phyloP scores from a whole-genome alignment of 2,797 vertebrate species.

The Prionace glauca region DNA sequence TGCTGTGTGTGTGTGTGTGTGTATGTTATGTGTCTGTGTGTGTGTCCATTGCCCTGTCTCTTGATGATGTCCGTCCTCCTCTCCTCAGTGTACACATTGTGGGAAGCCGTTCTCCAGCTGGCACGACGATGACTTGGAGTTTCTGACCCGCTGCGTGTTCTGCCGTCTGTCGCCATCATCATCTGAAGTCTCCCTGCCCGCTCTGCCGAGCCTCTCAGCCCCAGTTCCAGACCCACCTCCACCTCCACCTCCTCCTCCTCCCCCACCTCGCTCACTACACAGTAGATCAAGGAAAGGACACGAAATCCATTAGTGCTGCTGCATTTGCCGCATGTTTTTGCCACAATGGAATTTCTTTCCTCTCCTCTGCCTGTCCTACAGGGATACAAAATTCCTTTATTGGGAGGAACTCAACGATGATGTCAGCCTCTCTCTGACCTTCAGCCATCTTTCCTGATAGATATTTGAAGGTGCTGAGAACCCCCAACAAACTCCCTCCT shows the following conservation, averaged over 20 bases:
- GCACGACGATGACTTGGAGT: conserved; percentile 46
- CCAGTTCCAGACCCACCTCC: background rate
- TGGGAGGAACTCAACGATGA: background rate
- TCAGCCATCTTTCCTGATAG: background rate
- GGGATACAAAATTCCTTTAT: background rate
- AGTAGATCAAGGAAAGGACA: background rate
- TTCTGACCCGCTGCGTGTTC: conserved; percentile 55
- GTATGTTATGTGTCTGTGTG: background rate
- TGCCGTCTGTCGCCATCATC: conserved; percentile 51
- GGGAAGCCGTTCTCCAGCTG: conserved; percentile 55
- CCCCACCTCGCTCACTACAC: too few relatives aligned
- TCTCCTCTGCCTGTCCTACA: background rate
- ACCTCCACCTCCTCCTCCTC: too few relatives aligned
- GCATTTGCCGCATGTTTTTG: too few relatives aligned
- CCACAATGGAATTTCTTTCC: too few relatives aligned
- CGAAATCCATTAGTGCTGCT: too few relatives aligned
- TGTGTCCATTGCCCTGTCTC: background rate
- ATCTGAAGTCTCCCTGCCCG: background rate
- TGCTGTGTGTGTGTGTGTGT: background rate
- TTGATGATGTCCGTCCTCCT: conserved; percentile 35
- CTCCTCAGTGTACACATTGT: conserved; percentile 60
- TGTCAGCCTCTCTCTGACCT: background rate
- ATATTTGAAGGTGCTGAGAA: background rate
- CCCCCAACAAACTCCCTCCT: background rate
- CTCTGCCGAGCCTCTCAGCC: background rate